These are phyloP conservation scores for Megalopta genalis DNA, from an alignment of 1,140 invertebrate species.

Conservation along the genomic window DNA sequence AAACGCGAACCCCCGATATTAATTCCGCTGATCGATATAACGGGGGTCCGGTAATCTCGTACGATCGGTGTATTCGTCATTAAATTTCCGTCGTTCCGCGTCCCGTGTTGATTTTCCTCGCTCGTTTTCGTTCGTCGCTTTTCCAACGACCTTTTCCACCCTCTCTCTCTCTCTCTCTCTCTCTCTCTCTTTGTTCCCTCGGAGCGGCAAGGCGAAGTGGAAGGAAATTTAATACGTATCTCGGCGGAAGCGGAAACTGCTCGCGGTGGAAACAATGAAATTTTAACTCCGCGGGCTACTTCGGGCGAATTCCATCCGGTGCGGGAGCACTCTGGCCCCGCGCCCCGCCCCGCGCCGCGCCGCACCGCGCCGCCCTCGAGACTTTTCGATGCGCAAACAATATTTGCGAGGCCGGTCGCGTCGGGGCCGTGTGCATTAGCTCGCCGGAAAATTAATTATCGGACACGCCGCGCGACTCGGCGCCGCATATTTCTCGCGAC, in stretches of 20 bases:
- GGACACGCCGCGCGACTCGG: not conserved
- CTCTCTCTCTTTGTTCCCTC: not conserved
- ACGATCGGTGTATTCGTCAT: not conserved
- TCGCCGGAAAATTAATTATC: conserved; percentile 31
- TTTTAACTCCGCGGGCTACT: conserved; percentile 24
- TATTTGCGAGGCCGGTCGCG: not conserved
- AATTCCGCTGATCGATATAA: not conserved
- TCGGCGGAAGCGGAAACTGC: not conserved
- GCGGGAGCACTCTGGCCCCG: no score
- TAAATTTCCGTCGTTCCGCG: not conserved
- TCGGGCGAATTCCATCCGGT: conserved; percentile 26
- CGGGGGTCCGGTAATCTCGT: not conserved
- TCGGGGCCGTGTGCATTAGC: not conserved
- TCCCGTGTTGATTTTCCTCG: not conserved
- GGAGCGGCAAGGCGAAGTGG: not conserved
- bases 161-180: no score
- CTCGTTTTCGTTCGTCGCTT: not conserved
- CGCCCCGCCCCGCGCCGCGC: no score
- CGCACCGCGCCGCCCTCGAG: no score
- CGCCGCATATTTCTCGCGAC: not conserved
- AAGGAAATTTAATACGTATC: conserved; percentile 38
- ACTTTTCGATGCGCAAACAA: conserved; percentile 7
- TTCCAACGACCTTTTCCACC: not conserved
- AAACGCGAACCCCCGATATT: not conserved
- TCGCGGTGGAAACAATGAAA: conserved; percentile 28